These are phyloP conservation scores for Carettochelys insculpta DNA, from an alignment of 2,113 vertebrate species.

Conservation along the genomic window DNA sequence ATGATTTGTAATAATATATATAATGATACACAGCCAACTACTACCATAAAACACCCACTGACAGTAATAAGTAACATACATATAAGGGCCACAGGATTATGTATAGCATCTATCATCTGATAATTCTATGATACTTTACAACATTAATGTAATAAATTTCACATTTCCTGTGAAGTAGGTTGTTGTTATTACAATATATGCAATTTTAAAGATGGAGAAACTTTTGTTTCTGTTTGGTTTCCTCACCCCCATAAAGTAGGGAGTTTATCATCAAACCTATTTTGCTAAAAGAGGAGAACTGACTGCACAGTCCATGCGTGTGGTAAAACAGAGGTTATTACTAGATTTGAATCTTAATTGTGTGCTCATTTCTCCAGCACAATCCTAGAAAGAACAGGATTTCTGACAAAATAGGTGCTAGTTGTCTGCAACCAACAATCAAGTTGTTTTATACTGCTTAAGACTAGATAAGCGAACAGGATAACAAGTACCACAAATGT, in stretches of 20 bases:
- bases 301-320: too few relatives aligned
- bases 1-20: slow-evolving; percentile 29
- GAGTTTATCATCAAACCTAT: too few relatives aligned
- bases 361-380: too few relatives aligned
- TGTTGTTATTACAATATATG: neutral
- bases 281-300: too few relatives aligned
- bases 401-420: neutral
- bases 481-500: neutral
- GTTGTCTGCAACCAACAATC: neutral
- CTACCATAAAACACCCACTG: neutral
- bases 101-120: neutral
- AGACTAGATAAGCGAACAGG: neutral
- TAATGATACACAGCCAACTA: slow-evolving; percentile 22
- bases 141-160: neutral
- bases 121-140: slow-evolving; percentile 27
- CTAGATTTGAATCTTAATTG: too few relatives aligned
- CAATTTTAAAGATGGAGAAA: slow-evolving; percentile 5
- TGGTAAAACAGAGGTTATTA: too few relatives aligned
- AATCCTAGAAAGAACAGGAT: neutral
- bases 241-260: too few relatives aligned
- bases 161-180: neutral
- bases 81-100: neutral
- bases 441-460: neutral
- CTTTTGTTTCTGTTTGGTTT: too few relatives aligned
- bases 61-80: neutral